A percentile compares a stretch with the other conserved stretches of the same genome.
These are phyloP conservation scores for Proteles cristata DNA, from an alignment of 2,113 vertebrate genomes.

Conservation along the genomic window DNA sequence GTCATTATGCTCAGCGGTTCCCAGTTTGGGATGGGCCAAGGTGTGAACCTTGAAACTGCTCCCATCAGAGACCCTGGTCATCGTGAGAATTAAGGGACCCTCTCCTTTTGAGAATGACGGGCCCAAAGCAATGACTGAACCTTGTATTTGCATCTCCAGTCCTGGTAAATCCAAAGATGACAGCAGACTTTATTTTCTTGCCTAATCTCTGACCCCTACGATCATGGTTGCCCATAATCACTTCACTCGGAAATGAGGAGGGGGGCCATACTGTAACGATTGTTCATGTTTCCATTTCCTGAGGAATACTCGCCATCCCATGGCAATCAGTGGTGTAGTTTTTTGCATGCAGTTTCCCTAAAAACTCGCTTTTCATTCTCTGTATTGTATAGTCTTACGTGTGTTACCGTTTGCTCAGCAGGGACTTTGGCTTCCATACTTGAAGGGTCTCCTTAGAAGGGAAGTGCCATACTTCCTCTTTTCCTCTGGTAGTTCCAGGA, in stretches of 20 bases:
- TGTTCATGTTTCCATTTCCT: neutral
- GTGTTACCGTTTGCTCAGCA: neutral
- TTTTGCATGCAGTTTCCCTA: conserved; percentile 9
- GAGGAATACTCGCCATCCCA: neutral
- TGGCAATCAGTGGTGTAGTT: neutral
- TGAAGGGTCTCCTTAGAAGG: conserved; percentile 34
- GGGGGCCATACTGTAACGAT: neutral
- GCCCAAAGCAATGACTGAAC: neutral
- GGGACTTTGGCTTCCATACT: neutral
- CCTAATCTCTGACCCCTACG: neutral
- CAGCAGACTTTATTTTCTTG: neutral
- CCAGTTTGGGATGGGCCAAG: neutral
- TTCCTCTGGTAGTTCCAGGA: neutral
- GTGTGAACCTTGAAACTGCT: neutral
- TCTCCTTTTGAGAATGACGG: neutral
- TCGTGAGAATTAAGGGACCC: neutral
- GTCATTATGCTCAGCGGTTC: neutral
- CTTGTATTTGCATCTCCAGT: neutral
- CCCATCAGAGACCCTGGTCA: neutral
- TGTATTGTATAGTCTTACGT: neutral
- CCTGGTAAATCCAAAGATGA: conserved; percentile 7
- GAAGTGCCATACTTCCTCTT: neutral
- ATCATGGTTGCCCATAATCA: neutral
- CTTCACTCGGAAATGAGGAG: neutral
- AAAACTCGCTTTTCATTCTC: neutral